Evolutionary conservation across 1,140 invertebrate genomes (phyloP), one percentile per base, ranked within the genome.

Genomic region (Thalassaphorura encarpata): DNA sequence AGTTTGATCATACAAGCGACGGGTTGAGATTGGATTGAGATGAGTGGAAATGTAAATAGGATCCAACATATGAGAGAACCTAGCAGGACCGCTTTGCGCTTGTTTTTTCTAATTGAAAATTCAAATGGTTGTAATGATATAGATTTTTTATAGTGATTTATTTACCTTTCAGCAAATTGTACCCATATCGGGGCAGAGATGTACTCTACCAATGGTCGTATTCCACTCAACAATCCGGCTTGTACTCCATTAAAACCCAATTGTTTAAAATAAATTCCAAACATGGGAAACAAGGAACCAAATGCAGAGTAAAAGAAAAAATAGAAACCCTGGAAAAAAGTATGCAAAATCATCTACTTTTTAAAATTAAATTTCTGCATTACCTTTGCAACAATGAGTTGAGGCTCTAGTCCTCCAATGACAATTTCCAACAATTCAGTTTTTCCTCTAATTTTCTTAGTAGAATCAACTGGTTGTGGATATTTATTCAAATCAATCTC

Each of bases 261-360:
- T 74, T 97, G 92, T 71, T 90, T 83, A 98, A 76, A 99, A 73
- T 97, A 99, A 21, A 99, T 89, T 21, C 91, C 95, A 84, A 99
- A 90, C 26, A 99, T 73, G 0, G 96, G 96, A 69, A 98, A 98
- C 0, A 99, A 77, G 0, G 92, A 97, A 5, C 96, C 96, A 67
- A 99, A 99, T 1, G 96, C 95, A 2, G 95, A 93, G 70, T 97
- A 99, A 74, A 98, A 99, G 78, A 97, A 98, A 72, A 99, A 97
- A 71, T 99, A 99, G 72, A 99, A 99, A 1, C 63, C 60, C 60
- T 63, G 45, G 3, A 53, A 33, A 49, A 29, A 33, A 45, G 26
- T 8, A 18, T 16, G 21, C 11, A 19, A 8, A 6, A 28, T 15
- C 28, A 29, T 11, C 11, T 45, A 8, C 15, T 45, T 45, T 45